Percentiles rank a stretch among this genome's conserved stretches.
phyloP scores from a whole-genome alignment of 2,113 vertebrate species.

The Andinoacara biseriatus region DNA sequence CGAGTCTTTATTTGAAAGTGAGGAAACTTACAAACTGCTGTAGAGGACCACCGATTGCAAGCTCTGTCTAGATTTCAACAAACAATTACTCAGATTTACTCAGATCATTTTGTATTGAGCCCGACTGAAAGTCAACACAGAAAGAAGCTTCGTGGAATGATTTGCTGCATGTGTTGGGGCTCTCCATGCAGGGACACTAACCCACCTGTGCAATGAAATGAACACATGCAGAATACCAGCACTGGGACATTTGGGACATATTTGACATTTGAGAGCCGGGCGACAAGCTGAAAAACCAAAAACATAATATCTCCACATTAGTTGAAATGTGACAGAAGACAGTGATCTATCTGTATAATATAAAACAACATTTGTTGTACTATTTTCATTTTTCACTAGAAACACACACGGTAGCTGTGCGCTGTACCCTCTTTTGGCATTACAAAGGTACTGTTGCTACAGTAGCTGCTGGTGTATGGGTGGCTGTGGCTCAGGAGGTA shows the following conservation, averaged over 20 bases:
- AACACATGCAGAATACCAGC: no score
- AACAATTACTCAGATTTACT: not conserved
- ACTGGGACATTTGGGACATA: no score
- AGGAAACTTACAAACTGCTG: no score
- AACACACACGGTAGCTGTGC: no score
- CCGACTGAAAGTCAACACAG: not conserved
- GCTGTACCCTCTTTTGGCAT: no score
- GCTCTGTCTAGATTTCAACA: not conserved
- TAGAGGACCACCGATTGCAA: not conserved
- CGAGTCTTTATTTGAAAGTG: no score
- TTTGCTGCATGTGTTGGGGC: not conserved
- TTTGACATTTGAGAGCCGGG: not conserved
- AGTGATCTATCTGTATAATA: not conserved
- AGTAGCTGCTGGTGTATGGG: no score
- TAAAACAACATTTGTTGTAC: not conserved
- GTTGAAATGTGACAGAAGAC: not conserved
- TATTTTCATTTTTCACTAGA: no score
- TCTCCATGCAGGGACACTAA: not conserved
- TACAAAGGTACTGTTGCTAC: no score
- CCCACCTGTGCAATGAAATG: not conserved
- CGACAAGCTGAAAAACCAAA: not conserved
- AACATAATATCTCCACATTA: not conserved
- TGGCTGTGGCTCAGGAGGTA: no score
- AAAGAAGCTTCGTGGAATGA: not conserved
- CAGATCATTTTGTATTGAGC: not conserved